phyloP scores from a whole-genome alignment of 2,888 invertebrate genomes.

The Strigamia maritima region DNA sequence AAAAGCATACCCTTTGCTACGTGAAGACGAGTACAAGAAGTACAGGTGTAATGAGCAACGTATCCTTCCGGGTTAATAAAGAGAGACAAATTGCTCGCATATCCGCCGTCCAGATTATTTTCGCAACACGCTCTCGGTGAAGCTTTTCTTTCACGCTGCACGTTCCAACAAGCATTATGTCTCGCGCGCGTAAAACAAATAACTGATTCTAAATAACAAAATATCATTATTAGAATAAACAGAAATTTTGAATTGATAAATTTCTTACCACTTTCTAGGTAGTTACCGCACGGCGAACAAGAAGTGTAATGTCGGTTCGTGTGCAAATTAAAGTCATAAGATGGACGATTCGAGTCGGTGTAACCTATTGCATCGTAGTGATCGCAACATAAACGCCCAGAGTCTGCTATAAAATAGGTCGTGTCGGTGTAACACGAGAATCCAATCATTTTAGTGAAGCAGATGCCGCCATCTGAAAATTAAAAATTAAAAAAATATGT shows the following conservation, averaged over 20 bases:
- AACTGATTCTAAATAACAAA: not conserved
- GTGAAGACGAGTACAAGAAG: constrained; percentile 7
- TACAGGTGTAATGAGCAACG: not conserved
- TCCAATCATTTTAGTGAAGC: not conserved
- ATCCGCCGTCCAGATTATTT: constrained; percentile 8
- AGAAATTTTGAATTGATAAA: not conserved
- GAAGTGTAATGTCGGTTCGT: not conserved
- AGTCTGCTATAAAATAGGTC: not conserved
- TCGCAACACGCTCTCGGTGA: constrained; percentile 5
- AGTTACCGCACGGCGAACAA: not conserved
- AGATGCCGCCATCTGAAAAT: not conserved
- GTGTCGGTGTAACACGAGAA: not conserved
- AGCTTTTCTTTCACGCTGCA: not conserved
- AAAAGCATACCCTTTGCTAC: not conserved
- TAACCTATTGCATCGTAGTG: not conserved
- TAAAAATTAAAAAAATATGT: not conserved
- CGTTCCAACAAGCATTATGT: constrained; percentile 1
- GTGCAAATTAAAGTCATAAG: not conserved
- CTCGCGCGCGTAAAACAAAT: not conserved
- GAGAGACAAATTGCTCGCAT: not conserved
- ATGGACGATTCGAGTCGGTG: not conserved
- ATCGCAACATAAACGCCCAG: not conserved
- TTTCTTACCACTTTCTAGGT: not conserved
- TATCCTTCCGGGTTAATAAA: not conserved
- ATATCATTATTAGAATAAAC: not conserved